phyloP scores from a whole-genome alignment of 2,113 vertebrate species.

The Leucopternis melanops region DNA sequence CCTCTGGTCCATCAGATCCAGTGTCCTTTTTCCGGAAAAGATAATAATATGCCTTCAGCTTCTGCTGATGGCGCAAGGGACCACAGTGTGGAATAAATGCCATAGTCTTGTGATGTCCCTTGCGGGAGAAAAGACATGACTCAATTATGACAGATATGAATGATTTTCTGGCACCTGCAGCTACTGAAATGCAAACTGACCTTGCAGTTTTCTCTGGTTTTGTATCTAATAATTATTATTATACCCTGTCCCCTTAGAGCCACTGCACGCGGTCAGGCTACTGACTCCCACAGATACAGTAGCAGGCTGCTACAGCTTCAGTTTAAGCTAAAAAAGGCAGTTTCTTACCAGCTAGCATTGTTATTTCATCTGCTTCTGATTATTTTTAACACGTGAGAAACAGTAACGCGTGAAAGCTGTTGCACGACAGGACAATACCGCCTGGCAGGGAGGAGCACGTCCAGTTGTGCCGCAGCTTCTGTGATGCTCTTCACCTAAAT shows the following conservation, averaged over 20 bases:
- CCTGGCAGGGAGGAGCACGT: not conserved
- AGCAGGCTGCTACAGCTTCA: not conserved
- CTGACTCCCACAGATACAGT: not conserved
- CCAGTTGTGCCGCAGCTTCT: accelerated
- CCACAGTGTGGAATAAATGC: not conserved
- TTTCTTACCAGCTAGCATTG: not conserved
- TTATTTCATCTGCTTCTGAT: not conserved
- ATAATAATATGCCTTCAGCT: not conserved
- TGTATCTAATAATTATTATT: not conserved
- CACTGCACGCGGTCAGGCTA: not conserved
- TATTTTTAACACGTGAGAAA: accelerated
- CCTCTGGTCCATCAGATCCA: not conserved
- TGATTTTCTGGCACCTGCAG: slow-evolving; percentile 2
- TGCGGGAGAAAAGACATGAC: not conserved
- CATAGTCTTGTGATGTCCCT: not conserved
- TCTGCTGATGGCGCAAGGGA: not conserved
- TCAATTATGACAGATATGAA: not conserved
- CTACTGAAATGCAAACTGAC: not conserved
- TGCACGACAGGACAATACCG: accelerated
- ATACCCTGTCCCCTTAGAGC: not conserved
- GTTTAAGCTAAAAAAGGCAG: not conserved
- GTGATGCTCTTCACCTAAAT: not conserved
- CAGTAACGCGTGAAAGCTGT: accelerated
- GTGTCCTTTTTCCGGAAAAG: not conserved
- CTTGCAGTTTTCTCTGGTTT: not conserved